These are phyloP conservation scores for Notothenia rossii DNA, from an alignment of 2,113 vertebrate species.

Conservation along the genomic window DNA sequence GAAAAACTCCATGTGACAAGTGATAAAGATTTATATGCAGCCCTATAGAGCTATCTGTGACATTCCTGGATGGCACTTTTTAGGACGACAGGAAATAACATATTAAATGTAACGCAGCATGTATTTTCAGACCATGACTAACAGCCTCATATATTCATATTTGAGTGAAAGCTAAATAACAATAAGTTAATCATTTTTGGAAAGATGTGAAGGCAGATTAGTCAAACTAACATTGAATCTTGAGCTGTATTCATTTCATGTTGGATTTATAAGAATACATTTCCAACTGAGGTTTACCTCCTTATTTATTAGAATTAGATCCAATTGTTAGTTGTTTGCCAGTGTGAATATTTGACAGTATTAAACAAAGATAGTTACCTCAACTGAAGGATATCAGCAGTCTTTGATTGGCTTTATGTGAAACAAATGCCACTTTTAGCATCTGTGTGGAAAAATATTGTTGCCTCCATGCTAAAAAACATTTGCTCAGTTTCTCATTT, in stretches of 20 bases:
- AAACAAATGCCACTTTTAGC: too few relatives aligned
- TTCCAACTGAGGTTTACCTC: not conserved
- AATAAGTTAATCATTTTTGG: not conserved
- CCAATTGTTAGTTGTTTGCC: not conserved
- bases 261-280: not conserved
- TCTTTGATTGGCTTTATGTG: too few relatives aligned
- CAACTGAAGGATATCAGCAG: not conserved
- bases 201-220: not conserved
- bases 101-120: conserved; percentile 36
- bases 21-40: conserved; percentile 31
- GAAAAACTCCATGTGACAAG: conserved; percentile 6
- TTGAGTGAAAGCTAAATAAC: conserved; percentile 6
- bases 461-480: not conserved
- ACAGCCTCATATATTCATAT: conserved; percentile 14
- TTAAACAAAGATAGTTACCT: not conserved
- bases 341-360: not conserved
- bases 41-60: conserved; percentile 9
- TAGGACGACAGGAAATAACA: not conserved
- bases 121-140: conserved; percentile 32
- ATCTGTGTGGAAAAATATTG: not conserved
- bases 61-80: conserved; percentile 1
- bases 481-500: not conserved
- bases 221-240: not conserved
- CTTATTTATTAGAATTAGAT: not conserved
- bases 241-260: not conserved